Evolutionary conservation across 1,140 invertebrate genomes (phyloP), one percentile per base, ranked within the genome.

Genomic region (Manduca sexta): DNA sequence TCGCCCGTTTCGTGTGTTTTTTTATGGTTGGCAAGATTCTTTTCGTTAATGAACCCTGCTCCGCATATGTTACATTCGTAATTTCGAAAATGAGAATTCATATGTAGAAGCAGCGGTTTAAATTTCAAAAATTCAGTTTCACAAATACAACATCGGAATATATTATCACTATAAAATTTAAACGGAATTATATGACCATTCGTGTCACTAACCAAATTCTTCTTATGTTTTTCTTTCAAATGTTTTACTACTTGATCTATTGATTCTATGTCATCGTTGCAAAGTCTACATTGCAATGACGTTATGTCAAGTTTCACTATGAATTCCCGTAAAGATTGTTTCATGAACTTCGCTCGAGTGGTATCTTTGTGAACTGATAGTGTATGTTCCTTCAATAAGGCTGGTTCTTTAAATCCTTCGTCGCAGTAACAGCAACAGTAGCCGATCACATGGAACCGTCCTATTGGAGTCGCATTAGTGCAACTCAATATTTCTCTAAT

Each of bases 1-100:
- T 73, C 64, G 0, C 66, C 69, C 10, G 37, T 63, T 2, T 60
- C 63, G 26, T 79, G 77, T n/a, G 65, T 64, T n/a, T 45, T 68
- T 2, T 63, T 46, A 8, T 84, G 80, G 12, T 53, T 50, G 0
- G 46, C 29, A 6, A 76, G 37, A 5, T 64, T 47, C 10, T 59
- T 55, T 15, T 70, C 60, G 0, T 56, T 72, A 14, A 77, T 55
- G 31, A 67, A 82, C 1, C 63, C 61, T 3, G 94, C 93, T 1
- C 86, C 87, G 66, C 95, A 96, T 5, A 92, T 86, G 39, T 93
- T 92, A 60, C 94, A 96, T 45, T 92, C 88, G 62, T 93, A 93
- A 15, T 69, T 75, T 11, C 66, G 48, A 30, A 50, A 63, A 41
- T 63, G 63, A 7, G 21, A 15, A 41, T 56, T 45, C 53, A 63